Conservation (phyloP, 2,797 vertebrate genomes). For the Fratercula arctica region DNA sequence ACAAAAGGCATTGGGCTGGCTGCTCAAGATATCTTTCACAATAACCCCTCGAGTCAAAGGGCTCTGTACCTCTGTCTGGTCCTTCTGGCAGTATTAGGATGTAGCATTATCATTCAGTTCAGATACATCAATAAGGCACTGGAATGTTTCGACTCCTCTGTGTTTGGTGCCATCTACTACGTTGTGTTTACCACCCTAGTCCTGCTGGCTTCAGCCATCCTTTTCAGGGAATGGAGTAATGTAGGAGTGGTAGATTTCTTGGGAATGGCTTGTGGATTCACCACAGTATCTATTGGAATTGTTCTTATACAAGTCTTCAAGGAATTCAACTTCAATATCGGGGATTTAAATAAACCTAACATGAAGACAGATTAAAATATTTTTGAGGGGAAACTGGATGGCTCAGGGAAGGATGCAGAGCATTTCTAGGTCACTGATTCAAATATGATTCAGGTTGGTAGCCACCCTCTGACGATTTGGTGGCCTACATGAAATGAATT, state of each 20-base stretch:
- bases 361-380: constrained; percentile 83
- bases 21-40: constrained; percentile 85
- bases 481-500: constrained; percentile 45
- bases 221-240: constrained; percentile 93
- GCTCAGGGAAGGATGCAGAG: constrained; percentile 49
- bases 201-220: constrained; percentile 89
- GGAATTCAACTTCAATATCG: constrained; percentile 86
- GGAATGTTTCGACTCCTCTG: constrained; percentile 89
- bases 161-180: constrained; percentile 95
- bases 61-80: constrained; percentile 85
- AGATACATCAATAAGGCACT: constrained; percentile 95
- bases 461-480: not conserved
- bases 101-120: constrained; percentile 93
- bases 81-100: constrained; percentile 83
- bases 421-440: constrained; percentile 61
- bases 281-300: constrained; percentile 89
- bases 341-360: constrained; percentile 79
- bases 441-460: not conserved
- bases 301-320: constrained; percentile 91
- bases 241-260: constrained; percentile 85
- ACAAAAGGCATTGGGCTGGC: constrained; percentile 95
- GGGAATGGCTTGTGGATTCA: constrained; percentile 90
- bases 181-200: constrained; percentile 92
- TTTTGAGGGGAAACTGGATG: constrained; percentile 46
- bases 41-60: constrained; percentile 76